These are phyloP conservation scores for Scaptomyza parva DNA, from an alignment of 2,888 invertebrate species.

Conservation along the genomic window DNA sequence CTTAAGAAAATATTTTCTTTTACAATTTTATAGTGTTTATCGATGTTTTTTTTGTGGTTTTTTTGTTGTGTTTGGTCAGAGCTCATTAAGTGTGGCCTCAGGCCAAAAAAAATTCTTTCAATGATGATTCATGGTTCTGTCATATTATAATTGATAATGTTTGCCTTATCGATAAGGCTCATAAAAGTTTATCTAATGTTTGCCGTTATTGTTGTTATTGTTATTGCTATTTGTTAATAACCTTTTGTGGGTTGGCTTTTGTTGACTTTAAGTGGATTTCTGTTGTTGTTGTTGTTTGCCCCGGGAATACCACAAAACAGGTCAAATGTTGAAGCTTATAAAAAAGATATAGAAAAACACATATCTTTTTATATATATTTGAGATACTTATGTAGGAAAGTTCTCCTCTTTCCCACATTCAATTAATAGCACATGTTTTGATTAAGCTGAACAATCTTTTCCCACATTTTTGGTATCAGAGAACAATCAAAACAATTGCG, in stretches of 20 bases:
- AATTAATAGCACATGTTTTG: constrained; percentile 41
- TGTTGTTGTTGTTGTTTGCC: no score
- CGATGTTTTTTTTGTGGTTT: not conserved
- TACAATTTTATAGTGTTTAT: constrained; percentile 7
- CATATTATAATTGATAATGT: constrained; percentile 55
- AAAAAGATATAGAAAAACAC: no score
- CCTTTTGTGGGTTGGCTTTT: constrained; percentile 17
- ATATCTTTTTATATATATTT: no score
- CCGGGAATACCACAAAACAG: constrained; percentile 34
- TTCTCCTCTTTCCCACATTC: constrained; percentile 35
- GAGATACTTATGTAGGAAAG: no score
- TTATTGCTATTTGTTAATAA: constrained; percentile 10
- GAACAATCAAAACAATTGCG: constrained; percentile 29
- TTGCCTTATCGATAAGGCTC: constrained; percentile 39
- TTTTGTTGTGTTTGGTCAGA: not conserved
- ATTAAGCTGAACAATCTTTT: constrained; percentile 25
- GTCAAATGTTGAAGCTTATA: constrained; percentile 39
- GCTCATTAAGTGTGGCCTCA: constrained; percentile 11
- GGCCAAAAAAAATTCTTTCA: constrained; percentile 14
- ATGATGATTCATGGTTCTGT: constrained; percentile 43
- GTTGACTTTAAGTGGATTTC: constrained; percentile 49
- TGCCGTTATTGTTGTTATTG: constrained; percentile 3
- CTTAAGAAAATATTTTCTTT: constrained; percentile 5
- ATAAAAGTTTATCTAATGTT: not conserved
- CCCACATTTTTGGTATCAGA: constrained; percentile 38